A percentile compares a stretch with the other conserved stretches of the same genome.
Evolutionary conservation across 2,113 vertebrate species (phyloP).

Genomic region (Forbesichthys papilliferus): DNA sequence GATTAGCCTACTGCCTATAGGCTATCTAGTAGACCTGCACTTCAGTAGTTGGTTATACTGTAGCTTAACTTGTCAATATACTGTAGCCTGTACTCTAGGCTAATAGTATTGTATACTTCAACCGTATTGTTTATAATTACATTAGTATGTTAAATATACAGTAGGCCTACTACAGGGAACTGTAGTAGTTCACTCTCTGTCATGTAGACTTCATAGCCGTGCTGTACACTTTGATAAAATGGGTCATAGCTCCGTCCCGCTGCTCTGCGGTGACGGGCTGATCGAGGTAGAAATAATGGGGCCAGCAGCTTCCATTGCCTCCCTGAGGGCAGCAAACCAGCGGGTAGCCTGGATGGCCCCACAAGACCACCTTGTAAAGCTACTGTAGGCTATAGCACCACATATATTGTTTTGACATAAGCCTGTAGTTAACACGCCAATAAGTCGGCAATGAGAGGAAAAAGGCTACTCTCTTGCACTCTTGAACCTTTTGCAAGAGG

Average conservation of each 20-base stretch:
- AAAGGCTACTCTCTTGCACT: too few species aligned
- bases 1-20: too few species aligned
- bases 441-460: too few species aligned
- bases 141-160: slow-evolving; percentile 53
- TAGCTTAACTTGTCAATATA: too few species aligned
- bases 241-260: slow-evolving; percentile 55
- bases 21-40: too few species aligned
- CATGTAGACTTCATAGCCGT: slow-evolving; percentile 5
- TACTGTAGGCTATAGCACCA: too few species aligned
- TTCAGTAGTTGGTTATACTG: too few species aligned
- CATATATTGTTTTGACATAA: too few species aligned
- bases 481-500: too few species aligned
- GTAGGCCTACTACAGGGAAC: not conserved
- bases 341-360: not conserved
- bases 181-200: slow-evolving; percentile 8
- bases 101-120: too few species aligned
- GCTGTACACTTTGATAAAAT: slow-evolving; percentile 38
- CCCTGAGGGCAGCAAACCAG: slow-evolving; percentile 41
- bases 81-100: too few species aligned
- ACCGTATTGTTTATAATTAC: slow-evolving; percentile 18
- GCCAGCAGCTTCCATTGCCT: slow-evolving; percentile 58
- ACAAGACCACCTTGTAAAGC: slow-evolving; percentile 29
- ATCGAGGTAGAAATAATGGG: slow-evolving; percentile 71
- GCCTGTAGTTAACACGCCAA: too few species aligned
- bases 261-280: slow-evolving; percentile 47